Evolutionary conservation across 2,113 vertebrate genomes (phyloP).

Genomic region (Dromaius novaehollandiae): DNA sequence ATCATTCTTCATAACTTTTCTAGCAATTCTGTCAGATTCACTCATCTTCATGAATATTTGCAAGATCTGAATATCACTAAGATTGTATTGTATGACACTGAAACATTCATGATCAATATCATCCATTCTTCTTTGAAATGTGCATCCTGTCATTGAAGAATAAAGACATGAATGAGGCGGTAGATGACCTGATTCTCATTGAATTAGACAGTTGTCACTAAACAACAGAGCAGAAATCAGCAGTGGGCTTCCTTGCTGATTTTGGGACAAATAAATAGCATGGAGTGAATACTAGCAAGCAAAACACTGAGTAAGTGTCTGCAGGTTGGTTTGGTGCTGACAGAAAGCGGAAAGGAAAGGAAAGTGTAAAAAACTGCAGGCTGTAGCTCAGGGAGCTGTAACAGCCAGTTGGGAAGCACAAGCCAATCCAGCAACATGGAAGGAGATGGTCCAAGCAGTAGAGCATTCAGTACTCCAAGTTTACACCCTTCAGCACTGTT

Average conservation of each 20-base stretch:
- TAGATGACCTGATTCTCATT: neutral
- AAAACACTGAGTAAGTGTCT: neutral
- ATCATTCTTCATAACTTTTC: neutral
- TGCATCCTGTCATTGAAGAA: neutral
- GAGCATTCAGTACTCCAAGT: neutral
- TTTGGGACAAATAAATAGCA: neutral
- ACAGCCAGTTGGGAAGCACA: neutral
- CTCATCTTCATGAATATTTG: neutral
- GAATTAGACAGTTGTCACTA: neutral
- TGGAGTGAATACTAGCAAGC: neutral
- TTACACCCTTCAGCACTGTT: neutral
- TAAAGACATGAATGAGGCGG: neutral
- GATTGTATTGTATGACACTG: fast-evolving
- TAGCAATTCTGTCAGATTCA: neutral
- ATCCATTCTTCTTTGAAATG: neutral
- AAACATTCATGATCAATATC: neutral
- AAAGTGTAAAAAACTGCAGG: neutral
- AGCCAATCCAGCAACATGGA: neutral
- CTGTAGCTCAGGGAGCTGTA: neutral
- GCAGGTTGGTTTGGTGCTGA: neutral
- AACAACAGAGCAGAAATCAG: neutral
- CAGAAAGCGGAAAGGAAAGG: too few species aligned
- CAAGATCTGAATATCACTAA: neutral
- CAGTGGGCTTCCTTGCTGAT: neutral
- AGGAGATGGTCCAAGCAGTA: neutral